phyloP scores from a whole-genome alignment of 2,113 vertebrate species.

The Semnornis frantzii region DNA sequence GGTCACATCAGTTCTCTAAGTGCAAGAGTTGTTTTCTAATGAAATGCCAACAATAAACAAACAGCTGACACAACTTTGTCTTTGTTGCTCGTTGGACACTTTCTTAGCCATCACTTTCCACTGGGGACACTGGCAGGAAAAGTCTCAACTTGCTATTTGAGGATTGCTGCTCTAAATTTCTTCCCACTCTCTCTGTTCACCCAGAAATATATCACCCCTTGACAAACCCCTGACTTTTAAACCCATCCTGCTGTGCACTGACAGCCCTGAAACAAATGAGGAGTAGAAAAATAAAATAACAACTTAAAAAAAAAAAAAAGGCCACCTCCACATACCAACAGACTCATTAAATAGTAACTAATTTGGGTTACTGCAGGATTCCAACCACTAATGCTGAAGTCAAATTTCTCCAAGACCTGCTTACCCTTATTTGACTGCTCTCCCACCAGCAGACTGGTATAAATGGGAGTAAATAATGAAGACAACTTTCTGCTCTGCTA shows the following conservation, averaged over 20 bases:
- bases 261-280: background rate
- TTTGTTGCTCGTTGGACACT: background rate
- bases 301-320: no score
- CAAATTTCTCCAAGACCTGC: background rate
- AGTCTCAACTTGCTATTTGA: background rate
- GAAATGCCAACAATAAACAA: constrained; percentile 34
- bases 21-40: constrained; percentile 50
- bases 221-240: constrained; percentile 14
- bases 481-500: constrained; percentile 12
- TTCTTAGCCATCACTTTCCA: constrained; percentile 10
- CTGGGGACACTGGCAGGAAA: background rate
- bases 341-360: background rate
- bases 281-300: rapidly evolving
- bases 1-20: background rate
- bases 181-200: background rate
- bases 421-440: background rate
- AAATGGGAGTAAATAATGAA: constrained; percentile 39
- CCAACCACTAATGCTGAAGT: background rate
- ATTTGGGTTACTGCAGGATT: background rate
- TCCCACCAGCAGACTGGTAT: background rate
- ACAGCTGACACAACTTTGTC: constrained; percentile 31
- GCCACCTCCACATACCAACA: background rate
- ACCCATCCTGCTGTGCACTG: background rate
- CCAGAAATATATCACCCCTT: background rate
- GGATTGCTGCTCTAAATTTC: background rate